Evolutionary conservation across 2,888 invertebrate genomes (phyloP).

Genomic region (Deroplatys truncata): DNA sequence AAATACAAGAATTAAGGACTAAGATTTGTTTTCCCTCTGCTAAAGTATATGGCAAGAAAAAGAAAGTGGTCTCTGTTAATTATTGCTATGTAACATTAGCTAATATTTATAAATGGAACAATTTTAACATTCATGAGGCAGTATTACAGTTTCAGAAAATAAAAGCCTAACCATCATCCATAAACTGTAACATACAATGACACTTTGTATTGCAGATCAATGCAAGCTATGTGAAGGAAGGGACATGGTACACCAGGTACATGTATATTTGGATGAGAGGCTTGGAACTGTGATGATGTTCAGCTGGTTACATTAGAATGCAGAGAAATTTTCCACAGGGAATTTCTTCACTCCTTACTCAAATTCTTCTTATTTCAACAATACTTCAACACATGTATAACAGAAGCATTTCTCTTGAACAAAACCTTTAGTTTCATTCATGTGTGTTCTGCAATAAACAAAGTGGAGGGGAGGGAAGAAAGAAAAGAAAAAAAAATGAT

Average conservation of each 20-base stretch:
- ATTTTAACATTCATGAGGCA: neutral
- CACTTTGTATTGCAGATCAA: too few species aligned
- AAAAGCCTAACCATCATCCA: too few species aligned
- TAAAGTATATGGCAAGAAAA: neutral
- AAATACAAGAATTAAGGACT: too few species aligned
- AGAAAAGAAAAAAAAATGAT: neutral
- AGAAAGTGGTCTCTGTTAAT: neutral
- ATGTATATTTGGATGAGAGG: neutral
- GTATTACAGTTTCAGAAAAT: neutral
- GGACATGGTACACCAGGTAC: neutral
- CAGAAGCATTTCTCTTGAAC: neutral
- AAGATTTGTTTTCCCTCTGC: too few species aligned
- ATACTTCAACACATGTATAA: neutral
- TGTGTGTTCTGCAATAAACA: neutral
- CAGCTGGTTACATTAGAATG: neutral
- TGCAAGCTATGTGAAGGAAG: neutral
- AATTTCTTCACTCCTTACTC: neutral
- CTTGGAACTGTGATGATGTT: neutral
- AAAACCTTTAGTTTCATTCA: neutral
- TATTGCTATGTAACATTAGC: neutral
- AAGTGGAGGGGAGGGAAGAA: neutral
- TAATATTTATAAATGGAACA: neutral
- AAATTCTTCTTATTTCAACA: neutral
- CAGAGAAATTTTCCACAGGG: neutral
- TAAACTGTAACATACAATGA: neutral